A percentile compares a stretch with the other conserved stretches of the same genome.
These are phyloP conservation scores for Neoaliturus tenellus DNA, from an alignment of 2,888 invertebrate species.

Conservation along the genomic window DNA sequence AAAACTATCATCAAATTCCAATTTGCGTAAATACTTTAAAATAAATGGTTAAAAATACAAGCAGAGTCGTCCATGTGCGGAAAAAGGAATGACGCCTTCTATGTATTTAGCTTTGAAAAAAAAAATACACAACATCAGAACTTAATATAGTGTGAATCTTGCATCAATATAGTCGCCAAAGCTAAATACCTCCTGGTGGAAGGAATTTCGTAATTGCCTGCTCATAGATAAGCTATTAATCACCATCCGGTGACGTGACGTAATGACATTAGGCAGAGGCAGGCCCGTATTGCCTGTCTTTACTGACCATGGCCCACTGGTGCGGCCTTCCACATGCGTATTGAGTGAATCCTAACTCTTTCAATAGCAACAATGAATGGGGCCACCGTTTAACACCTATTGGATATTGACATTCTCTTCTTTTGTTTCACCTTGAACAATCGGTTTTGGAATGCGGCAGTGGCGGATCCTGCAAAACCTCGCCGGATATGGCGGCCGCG, in stretches of 20 bases:
- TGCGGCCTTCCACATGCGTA: neutral
- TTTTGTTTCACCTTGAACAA: conserved; percentile 19
- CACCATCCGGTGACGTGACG: neutral
- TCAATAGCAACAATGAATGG: neutral
- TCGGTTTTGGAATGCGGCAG: conserved; percentile 10
- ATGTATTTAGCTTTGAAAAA: too few species aligned
- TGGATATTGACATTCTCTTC: conserved; percentile 37
- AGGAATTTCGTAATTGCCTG: neutral
- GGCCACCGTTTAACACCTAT: conserved; percentile 37
- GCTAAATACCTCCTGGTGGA: neutral
- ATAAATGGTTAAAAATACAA: too few species aligned
- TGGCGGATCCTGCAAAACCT: too few species aligned
- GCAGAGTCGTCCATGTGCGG: too few species aligned
- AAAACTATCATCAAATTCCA: too few species aligned
- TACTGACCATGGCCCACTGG: conserved; percentile 8
- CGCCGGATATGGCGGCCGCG: too few species aligned
- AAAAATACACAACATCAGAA: too few species aligned
- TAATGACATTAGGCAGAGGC: neutral
- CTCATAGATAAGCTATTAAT: neutral
- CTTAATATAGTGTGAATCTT: neutral
- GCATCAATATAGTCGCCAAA: neutral
- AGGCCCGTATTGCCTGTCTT: neutral
- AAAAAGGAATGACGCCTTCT: too few species aligned
- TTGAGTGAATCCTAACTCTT: conserved; percentile 48
- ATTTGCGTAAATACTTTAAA: too few species aligned